Conservation (phyloP, 2,888 invertebrate genomes). For the Amaurobius ferox region DNA sequence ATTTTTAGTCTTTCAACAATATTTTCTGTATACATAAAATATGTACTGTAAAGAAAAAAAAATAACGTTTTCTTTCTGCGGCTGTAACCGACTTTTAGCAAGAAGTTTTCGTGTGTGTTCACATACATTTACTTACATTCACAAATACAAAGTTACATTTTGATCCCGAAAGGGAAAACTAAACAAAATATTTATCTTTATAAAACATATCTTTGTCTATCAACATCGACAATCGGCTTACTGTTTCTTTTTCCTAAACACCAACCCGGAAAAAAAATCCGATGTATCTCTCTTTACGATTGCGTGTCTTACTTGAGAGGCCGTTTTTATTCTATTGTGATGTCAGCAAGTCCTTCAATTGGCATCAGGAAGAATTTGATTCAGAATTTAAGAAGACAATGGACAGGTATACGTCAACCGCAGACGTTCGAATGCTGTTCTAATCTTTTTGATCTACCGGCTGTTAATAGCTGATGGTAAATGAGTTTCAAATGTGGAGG, state of each 20-base stretch:
- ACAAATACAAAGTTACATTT: too few species aligned
- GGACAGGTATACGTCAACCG: background rate
- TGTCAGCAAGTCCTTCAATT: background rate
- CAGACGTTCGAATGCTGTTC: background rate
- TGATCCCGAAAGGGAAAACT: background rate
- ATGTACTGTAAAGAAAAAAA: too few species aligned
- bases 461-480: background rate
- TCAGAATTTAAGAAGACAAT: background rate
- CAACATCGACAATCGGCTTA: background rate
- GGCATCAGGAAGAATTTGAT: background rate
- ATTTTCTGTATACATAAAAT: too few species aligned
- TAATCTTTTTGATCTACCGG: background rate
- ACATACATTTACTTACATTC: too few species aligned
- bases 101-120: too few species aligned
- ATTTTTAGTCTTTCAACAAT: too few species aligned
- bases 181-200: background rate
- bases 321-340: background rate
- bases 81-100: too few species aligned
- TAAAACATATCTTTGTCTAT: background rate
- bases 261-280: background rate
- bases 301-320: conserved; percentile 5
- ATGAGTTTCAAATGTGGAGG: too few species aligned
- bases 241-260: background rate
- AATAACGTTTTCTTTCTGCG: too few species aligned
- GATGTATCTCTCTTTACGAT: background rate